Conservation (phyloP, 2,888 invertebrate species). For the Eumacrocentrus americanus region DNA sequence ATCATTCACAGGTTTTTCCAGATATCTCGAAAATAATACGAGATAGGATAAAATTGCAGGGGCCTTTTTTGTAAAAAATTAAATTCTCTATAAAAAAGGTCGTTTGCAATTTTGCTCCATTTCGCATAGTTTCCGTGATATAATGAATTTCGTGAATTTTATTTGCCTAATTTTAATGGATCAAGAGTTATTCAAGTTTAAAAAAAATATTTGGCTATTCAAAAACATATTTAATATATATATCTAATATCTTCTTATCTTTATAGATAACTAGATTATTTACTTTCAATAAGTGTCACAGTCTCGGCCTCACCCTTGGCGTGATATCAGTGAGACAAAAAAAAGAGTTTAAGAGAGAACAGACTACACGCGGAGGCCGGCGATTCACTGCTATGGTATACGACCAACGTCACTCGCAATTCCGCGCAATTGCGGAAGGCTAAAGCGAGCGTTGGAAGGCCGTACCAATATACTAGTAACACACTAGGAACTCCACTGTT, state of each 20-base stretch:
- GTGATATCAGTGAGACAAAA: conserved; percentile 20
- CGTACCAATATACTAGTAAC: conserved; percentile 33
- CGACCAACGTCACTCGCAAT: conserved; percentile 33
- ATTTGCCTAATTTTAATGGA: not conserved
- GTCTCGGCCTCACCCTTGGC: too few relatives aligned
- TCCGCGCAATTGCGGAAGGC: conserved; percentile 51
- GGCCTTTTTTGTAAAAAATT: not conserved
- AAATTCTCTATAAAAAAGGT: not conserved
- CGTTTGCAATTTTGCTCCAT: not conserved
- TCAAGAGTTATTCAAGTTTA: not conserved
- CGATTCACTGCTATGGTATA: conserved; percentile 15
- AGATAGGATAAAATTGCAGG: not conserved
- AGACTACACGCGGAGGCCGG: too few relatives aligned
- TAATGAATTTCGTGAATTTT: too few relatives aligned
- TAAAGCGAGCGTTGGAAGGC: conserved; percentile 42
- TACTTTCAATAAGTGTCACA: too few relatives aligned
- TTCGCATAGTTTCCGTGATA: not conserved
- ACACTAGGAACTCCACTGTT: not conserved
- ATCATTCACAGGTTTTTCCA: not conserved
- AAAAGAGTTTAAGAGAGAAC: not conserved
- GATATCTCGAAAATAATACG: not conserved
- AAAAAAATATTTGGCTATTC: too few relatives aligned
- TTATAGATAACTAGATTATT: too few relatives aligned
- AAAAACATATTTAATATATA: too few relatives aligned
- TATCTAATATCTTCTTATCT: too few relatives aligned